Base-by-base conservation (phyloP, 1,140 invertebrate genomes). In the Aphaenogaster rudis region DNA sequence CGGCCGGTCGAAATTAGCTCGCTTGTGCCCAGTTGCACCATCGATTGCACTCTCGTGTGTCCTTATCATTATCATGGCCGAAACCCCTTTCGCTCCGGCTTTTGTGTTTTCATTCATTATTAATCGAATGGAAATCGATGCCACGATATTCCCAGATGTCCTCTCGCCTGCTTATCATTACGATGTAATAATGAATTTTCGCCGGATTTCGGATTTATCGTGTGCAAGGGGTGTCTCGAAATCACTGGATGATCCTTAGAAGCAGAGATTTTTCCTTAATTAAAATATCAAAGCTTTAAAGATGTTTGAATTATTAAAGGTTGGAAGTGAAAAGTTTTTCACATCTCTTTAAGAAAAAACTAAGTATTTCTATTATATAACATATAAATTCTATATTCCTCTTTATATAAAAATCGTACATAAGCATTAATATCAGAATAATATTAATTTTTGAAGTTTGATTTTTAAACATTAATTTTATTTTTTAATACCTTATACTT, bases 31-130 rank as follows among this genome's bases (percentile, higher is more conserved):
- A 8, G 42, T 88, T 67, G 52, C 86, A 28, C 5, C 63, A 42
- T 11, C 84, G 66, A 67, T 69, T 71, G 28, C 48, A 28, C 21
- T 79, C 28, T 61, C 36, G 4, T 71, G 33, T 45, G 11, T 50
- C 57, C 67, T 77, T 57, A 50, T 82, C 80, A 42, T 66, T 74
- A 45, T 71, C 45, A 66, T 21, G 39, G 5, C 13, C 13, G 50
- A 52, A 72, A 42, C n/a, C 42, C n/a, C 69, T 59, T 48, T 48
- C 42, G 52, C 28, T 82, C 13, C 17, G 42, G 67, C 67, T 74
- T 81, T 74, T 59, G 42, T 45, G 42, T 3, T 74, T 66, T 80
- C 63, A 48, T 84, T 74, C 28, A 61, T 84, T 84, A 76, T 61
- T 76, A 61, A 63, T 61, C 28, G 2, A 39, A 84, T 63, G 11